A percentile compares a stretch with the other conserved stretches of the same genome.
Conservation (phyloP, 2,888 invertebrate species). For the Chaetoderma sp. region DNA sequence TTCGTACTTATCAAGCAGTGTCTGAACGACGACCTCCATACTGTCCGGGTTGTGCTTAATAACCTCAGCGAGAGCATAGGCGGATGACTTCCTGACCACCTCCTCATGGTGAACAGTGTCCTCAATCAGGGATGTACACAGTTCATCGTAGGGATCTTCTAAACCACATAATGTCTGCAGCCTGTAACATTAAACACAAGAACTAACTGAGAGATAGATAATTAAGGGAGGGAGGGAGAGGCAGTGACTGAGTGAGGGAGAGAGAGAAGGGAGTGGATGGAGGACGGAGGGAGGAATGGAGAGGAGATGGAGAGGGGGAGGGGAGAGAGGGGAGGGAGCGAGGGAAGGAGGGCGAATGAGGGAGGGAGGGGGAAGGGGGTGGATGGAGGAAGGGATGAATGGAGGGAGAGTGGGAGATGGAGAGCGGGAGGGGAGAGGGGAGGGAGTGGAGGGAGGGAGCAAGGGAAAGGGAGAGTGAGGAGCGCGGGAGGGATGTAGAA, state of each 20-base stretch:
- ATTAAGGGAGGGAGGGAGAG: neutral
- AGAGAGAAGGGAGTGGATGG: neutral
- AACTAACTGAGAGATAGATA: neutral
- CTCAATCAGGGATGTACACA: slow-evolving; percentile 50
- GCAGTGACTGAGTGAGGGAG: neutral
- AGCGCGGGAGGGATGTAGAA: no score
- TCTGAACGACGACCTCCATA: slow-evolving; percentile 75
- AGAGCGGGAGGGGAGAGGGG: no score
- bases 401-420: no score
- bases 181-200: slow-evolving; percentile 38
- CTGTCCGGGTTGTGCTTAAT: slow-evolving; percentile 70
- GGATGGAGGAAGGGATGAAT: no score
- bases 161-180: slow-evolving; percentile 53
- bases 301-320: neutral
- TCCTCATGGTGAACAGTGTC: slow-evolving; percentile 82
- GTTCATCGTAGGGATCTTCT: slow-evolving; percentile 50
- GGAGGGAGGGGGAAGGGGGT: no score
- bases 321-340: no score
- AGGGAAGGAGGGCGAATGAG: no score
- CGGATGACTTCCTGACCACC: slow-evolving; percentile 85
- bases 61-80: slow-evolving; percentile 79
- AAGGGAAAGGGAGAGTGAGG: no score
- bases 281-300: neutral
- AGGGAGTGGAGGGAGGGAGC: no score
- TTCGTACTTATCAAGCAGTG: slow-evolving; percentile 80